A percentile compares a stretch with the other conserved stretches of the same genome.
Evolutionary conservation across 2,888 invertebrate genomes (phyloP).

Genomic region (Shargacucullia verbasci): DNA sequence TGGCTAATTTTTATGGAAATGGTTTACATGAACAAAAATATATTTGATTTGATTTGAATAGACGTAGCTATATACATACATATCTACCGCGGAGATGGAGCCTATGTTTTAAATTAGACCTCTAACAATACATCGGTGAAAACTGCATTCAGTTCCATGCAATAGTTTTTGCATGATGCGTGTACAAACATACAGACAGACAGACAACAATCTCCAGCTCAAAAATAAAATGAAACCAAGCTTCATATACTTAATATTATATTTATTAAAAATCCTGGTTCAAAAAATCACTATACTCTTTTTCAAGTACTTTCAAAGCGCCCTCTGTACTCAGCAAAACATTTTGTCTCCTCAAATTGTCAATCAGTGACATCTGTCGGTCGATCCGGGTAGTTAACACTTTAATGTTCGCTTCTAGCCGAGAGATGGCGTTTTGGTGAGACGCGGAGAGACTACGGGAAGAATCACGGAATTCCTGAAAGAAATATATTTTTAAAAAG

Average conservation of each 20-base stretch:
- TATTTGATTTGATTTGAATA: no score
- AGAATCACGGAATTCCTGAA: constrained; percentile 77
- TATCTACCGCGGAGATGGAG: no score
- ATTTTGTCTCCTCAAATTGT: constrained; percentile 76
- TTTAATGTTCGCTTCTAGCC: constrained; percentile 67
- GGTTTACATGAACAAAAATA: no score
- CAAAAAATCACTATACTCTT: constrained; percentile 74
- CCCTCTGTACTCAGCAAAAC: constrained; percentile 68
- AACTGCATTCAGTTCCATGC: no score
- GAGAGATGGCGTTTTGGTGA: constrained; percentile 70
- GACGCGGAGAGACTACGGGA: constrained; percentile 69
- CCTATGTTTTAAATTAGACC: no score
- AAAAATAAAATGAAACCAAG: no score
- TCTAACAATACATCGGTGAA: no score
- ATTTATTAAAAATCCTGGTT: constrained; percentile 64
- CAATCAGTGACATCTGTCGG: constrained; percentile 72
- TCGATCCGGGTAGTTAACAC: constrained; percentile 61
- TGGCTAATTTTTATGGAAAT: no score
- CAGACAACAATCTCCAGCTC: no score
- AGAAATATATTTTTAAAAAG: constrained; percentile 10
- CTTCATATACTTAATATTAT: neutral
- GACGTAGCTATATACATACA: no score
- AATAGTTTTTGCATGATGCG: no score
- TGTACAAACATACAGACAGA: no score
- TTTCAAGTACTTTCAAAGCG: constrained; percentile 69